phyloP scores from a whole-genome alignment of 1,140 invertebrate genomes.

The Aleiodes sp. region DNA sequence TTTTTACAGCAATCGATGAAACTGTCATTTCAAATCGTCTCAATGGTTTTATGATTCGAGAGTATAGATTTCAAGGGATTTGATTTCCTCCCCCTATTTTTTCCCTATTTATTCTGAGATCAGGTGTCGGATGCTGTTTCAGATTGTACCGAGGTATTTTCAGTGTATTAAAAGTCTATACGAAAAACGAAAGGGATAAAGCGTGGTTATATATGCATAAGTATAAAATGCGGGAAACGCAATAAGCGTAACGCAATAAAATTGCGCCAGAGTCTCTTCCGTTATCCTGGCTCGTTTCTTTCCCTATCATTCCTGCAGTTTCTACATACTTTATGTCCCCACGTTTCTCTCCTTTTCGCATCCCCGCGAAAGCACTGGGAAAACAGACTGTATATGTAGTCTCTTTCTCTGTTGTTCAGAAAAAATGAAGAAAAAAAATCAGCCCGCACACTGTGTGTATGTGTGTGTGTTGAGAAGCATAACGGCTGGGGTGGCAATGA shows the following conservation, averaged over 20 bases:
- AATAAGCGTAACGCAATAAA: constrained; percentile 58
- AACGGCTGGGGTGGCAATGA: constrained; percentile 50
- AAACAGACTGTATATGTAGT: neutral
- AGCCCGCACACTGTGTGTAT: constrained; percentile 46
- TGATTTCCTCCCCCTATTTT: neutral
- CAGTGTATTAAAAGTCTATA: constrained; percentile 25
- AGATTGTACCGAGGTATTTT: neutral
- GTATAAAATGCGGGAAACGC: constrained; percentile 57
- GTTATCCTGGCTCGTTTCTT: constrained; percentile 41
- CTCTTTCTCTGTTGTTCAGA: neutral
- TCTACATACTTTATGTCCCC: constrained; percentile 1
- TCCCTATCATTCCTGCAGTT: constrained; percentile 16
- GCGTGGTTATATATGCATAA: constrained; percentile 36
- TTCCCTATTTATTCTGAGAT: constrained; percentile 6
- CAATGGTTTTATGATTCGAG: neutral
- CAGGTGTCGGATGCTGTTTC: neutral
- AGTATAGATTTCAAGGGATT: neutral
- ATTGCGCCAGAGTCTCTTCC: constrained; percentile 52
- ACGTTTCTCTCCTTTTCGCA: neutral
- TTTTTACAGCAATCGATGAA: neutral
- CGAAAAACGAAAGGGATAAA: constrained; percentile 29
- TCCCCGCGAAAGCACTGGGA: neutral
- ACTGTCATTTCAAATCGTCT: neutral
- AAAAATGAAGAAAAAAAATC: constrained; percentile 47
- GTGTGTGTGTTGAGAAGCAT: too few relatives aligned